Evolutionary conservation across 2,888 invertebrate species (phyloP).

Genomic region (Empis stercorea): DNA sequence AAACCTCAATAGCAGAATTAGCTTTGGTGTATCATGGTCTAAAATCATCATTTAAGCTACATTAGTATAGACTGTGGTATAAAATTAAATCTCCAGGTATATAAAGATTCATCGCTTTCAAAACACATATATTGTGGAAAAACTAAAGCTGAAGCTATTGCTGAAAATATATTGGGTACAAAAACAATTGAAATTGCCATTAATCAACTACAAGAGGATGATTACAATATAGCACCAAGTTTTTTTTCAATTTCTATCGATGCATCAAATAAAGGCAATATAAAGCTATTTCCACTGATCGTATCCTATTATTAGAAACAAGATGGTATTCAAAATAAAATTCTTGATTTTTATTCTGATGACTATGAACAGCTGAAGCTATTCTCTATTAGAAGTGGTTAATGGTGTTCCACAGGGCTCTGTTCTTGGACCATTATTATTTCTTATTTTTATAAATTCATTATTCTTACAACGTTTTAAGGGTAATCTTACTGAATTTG

Average conservation of each 20-base stretch:
- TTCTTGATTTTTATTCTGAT: too few relatives aligned
- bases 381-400: too few relatives aligned
- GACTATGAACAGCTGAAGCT: too few relatives aligned
- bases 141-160: conserved; percentile 12
- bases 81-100: conserved; percentile 12
- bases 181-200: conserved; percentile 7
- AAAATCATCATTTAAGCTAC: conserved; percentile 14
- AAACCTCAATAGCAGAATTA: conserved; percentile 13
- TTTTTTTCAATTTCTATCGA: background rate
- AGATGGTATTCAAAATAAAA: background rate
- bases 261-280: conserved; percentile 1
- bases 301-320: background rate
- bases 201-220: background rate
- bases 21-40: conserved; percentile 13
- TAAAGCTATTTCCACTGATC: background rate
- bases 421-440: too few relatives aligned
- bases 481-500: too few relatives aligned
- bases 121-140: conserved; percentile 13
- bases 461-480: too few relatives aligned
- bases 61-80: conserved; percentile 14
- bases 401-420: too few relatives aligned
- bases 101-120: conserved; percentile 11
- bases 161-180: conserved; percentile 12
- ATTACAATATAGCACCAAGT: background rate
- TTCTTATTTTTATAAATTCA: too few relatives aligned